phyloP scores from a whole-genome alignment of 2,888 invertebrate genomes.

The Pterobdella sp. region DNA sequence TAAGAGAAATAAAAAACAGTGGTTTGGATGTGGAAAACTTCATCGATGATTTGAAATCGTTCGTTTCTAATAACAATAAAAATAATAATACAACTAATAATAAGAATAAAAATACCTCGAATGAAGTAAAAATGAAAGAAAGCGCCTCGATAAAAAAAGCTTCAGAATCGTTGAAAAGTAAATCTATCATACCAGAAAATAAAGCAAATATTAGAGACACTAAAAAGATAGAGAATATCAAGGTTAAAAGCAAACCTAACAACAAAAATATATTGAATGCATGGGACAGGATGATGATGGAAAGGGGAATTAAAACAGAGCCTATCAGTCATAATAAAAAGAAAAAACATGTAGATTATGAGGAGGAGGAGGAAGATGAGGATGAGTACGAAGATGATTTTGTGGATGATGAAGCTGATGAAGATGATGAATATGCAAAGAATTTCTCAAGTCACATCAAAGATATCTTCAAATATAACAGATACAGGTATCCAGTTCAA shows the following conservation, averaged over 20 bases:
- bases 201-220: too few relatives aligned
- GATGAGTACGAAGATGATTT: slow-evolving; percentile 14
- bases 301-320: neutral
- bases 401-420: slow-evolving; percentile 8
- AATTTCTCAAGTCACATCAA: neutral
- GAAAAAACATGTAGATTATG: neutral
- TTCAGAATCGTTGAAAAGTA: too few relatives aligned
- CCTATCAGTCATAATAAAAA: too few relatives aligned
- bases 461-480: neutral
- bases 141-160: too few relatives aligned
- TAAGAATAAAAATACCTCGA: neutral
- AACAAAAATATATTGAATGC: neutral
- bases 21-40: slow-evolving; percentile 3
- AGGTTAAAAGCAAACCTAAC: too few relatives aligned
- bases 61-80: neutral
- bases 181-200: too few relatives aligned
- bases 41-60: neutral
- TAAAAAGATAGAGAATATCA: too few relatives aligned
- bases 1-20: neutral
- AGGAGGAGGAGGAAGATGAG: neutral
- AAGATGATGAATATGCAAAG: slow-evolving; percentile 5
- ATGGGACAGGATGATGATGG: slow-evolving; percentile 1
- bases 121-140: too few relatives aligned
- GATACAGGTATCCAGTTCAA: neutral
- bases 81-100: slow-evolving; percentile 9